Evolutionary conservation across 2,113 vertebrate genomes (phyloP), one percentile per base, ranked within the genome.

Genomic region (Rhizomys pruinosus): DNA sequence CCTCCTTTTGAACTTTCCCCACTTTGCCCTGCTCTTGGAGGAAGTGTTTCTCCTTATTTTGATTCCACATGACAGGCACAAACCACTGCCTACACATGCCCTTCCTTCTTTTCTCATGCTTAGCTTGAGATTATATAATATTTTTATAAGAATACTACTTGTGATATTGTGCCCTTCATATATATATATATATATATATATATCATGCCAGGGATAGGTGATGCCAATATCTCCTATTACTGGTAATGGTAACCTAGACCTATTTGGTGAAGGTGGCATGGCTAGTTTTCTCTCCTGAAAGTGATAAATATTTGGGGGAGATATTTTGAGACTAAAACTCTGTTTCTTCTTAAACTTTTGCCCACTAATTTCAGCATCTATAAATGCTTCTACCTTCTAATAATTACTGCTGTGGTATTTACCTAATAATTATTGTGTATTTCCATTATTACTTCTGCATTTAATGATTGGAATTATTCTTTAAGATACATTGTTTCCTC

Each of bases 401-500:
- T 74, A 64, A 95, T 84, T 91, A 79, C 64, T 92, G 78, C 52
- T 57, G 25, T 84, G 34, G 12, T 80, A 25, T 90, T 92, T 95
- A 11, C 52, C 37, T 86, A 91, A 64, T 87, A 27, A 87, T 76
- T 23, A 32, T 84, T 68, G 44, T 76, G 34, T 84, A 37, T 92
- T 69, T 82, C 19, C 34, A 27, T 87, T 42, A 87, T 87, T 86
- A 34, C 13, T 85, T 92, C 64, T 87, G 57, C 12, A 64, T 69
- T 77, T 87, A 89, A 76, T 87, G 64, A 94, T 66, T 66, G 9
- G 34, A 59, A 95, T 92, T 94, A 20, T 89, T 93, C 71, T 84
- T 6, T 94, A 76, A 91, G 59, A 93, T 93, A 37, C 7, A 78
- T 15, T 6, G 47, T 55, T 71, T 29, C 22, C 34, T 5, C 27